These are phyloP conservation scores for Heterodera carotae DNA, from an alignment of 1,140 invertebrate species.

Conservation along the genomic window DNA sequence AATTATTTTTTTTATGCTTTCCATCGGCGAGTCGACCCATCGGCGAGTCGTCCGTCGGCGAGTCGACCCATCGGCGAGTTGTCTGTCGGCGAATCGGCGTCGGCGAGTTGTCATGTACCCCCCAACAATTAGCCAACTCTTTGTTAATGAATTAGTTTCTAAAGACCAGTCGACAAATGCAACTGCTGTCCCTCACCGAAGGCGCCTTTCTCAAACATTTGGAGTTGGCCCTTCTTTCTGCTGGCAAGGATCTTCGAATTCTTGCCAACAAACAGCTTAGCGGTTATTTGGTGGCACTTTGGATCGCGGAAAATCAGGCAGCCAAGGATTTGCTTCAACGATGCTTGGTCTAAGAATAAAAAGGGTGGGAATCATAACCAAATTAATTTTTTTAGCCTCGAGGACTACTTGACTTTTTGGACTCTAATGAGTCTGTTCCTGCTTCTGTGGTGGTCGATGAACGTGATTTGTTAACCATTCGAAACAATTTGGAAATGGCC, in stretches of 20 bases:
- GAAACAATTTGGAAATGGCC: conserved; percentile 93
- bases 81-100: no score
- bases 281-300: conserved; percentile 91
- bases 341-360: conserved; percentile 71
- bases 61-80: no score
- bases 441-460: conserved; percentile 69
- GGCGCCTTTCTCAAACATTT: conserved; percentile 93
- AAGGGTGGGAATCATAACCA: neutral
- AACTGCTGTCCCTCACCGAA: conserved; percentile 90
- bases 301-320: conserved; percentile 89
- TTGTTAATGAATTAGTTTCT: neutral
- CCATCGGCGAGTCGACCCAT: no score
- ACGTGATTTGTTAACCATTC: conserved; percentile 77
- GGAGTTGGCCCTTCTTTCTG: conserved; percentile 83
- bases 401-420: conserved; percentile 85
- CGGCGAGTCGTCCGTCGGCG: no score
- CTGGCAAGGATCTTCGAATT: conserved; percentile 71
- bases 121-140: no score
- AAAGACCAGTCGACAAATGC: conserved; percentile 80
- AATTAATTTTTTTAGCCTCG: conserved; percentile 68
- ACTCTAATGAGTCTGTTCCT: conserved; percentile 83
- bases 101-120: no score
- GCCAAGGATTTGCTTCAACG: conserved; percentile 84
- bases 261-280: conserved; percentile 82
- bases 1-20: no score